Conservation (phyloP, 2,797 vertebrate genomes). For the Odontamblyopus rebecca region DNA sequence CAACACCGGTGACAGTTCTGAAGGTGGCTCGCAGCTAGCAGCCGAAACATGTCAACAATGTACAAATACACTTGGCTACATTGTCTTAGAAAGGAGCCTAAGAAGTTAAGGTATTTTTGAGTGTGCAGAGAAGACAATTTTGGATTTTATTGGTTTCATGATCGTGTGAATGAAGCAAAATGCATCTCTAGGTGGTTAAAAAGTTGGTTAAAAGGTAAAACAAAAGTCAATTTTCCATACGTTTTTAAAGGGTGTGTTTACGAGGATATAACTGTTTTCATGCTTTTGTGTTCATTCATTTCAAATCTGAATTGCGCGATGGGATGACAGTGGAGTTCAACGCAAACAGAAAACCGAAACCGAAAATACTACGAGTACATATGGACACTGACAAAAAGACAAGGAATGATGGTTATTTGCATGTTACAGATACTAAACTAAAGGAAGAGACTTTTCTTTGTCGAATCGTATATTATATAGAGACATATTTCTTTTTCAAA, state of each 20-base stretch:
- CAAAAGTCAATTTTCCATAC: too few species aligned
- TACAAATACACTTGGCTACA: too few species aligned
- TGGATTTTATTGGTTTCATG: too few species aligned
- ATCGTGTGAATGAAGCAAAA: too few species aligned
- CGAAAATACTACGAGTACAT: background rate
- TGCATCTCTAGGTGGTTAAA: too few species aligned
- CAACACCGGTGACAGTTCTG: too few species aligned
- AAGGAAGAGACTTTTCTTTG: constrained; percentile 36
- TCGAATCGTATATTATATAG: constrained; percentile 45
- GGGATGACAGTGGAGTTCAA: background rate
- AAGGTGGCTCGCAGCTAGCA: too few species aligned
- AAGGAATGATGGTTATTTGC: constrained; percentile 55
- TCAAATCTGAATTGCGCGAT: background rate
- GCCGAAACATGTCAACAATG: too few species aligned
- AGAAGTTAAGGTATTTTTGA: too few species aligned
- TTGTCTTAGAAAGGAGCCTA: too few species aligned
- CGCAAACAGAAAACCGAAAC: constrained; percentile 7
- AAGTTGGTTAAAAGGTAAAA: too few species aligned
- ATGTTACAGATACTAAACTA: constrained; percentile 56
- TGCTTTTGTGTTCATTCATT: background rate
- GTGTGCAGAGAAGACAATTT: too few species aligned
- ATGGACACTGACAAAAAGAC: constrained; percentile 22
- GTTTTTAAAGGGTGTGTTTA: background rate
- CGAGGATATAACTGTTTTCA: constrained; percentile 1
- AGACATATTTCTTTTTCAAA: constrained; percentile 44